These are phyloP conservation scores for Paramacrobiotus metropolitanus DNA, from an alignment of 1,140 invertebrate species.

Conservation along the genomic window DNA sequence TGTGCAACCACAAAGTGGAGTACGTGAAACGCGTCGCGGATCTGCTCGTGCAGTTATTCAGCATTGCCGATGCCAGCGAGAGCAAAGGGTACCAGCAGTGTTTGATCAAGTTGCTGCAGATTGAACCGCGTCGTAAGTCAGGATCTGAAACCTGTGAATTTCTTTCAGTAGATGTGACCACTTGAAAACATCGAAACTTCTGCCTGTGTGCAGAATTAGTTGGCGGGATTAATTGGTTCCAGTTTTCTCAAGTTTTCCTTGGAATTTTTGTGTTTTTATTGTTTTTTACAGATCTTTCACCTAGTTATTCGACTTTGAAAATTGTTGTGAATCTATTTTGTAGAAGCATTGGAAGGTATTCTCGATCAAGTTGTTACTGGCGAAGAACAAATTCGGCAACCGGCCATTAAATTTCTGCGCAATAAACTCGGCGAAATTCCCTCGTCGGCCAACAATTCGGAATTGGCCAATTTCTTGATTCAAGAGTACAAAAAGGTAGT, in stretches of 20 bases:
- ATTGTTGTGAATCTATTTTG: no score
- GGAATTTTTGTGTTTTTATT: background rate
- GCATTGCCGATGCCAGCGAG: background rate
- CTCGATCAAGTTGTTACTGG: background rate
- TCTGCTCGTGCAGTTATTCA: background rate
- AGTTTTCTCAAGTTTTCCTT: no score
- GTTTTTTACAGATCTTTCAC: background rate
- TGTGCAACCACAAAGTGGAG: background rate
- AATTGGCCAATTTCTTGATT: background rate
- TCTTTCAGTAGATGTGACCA: no score
- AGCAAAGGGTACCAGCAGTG: background rate
- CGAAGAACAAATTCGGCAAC: background rate
- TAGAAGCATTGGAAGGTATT: background rate
- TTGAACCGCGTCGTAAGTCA: background rate
- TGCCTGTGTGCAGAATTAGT: no score
- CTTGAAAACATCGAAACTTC: no score
- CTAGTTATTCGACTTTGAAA: background rate
- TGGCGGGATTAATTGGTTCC: no score
- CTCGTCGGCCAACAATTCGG: background rate
- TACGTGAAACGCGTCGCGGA: conserved; percentile 3
- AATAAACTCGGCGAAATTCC: background rate
- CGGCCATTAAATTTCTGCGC: background rate
- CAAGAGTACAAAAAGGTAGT: conserved; percentile 1
- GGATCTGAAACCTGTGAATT: no score
- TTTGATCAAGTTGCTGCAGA: background rate